Evolutionary conservation across 2,888 invertebrate genomes (phyloP).

Genomic region (Amphipyra berbera): DNA sequence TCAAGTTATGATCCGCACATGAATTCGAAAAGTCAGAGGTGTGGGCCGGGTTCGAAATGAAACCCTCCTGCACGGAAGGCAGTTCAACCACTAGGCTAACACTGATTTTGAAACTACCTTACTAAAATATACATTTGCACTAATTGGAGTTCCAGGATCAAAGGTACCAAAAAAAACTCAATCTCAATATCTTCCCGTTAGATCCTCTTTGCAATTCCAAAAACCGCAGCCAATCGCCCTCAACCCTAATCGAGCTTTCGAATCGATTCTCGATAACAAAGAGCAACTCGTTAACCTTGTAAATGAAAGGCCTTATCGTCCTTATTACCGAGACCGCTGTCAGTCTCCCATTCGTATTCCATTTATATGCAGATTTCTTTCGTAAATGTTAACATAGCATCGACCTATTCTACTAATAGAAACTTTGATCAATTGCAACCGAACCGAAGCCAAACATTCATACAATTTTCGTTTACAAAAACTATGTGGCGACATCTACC

Average conservation of each 20-base stretch:
- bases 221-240: constrained; percentile 1
- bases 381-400: constrained; percentile 25
- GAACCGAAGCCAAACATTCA: no score
- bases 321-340: constrained; percentile 38
- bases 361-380: constrained; percentile 49
- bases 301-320: constrained; percentile 17
- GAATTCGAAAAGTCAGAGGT: no score
- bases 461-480: no score
- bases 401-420: no score
- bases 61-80: no score
- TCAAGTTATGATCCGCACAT: no score
- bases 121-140: no score
- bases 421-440: no score
- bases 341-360: constrained; percentile 16
- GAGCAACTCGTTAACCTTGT: constrained; percentile 45
- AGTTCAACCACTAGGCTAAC: no score
- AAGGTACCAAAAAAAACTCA: not conserved
- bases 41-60: no score
- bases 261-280: constrained; percentile 33
- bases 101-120: no score
- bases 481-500: no score
- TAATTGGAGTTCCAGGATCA: constrained; percentile 1
- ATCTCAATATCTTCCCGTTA: not conserved
- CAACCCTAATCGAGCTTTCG: constrained; percentile 3
- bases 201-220: not conserved